phyloP scores from a whole-genome alignment of 2,888 invertebrate species.

The Ormyrus pomaceus region DNA sequence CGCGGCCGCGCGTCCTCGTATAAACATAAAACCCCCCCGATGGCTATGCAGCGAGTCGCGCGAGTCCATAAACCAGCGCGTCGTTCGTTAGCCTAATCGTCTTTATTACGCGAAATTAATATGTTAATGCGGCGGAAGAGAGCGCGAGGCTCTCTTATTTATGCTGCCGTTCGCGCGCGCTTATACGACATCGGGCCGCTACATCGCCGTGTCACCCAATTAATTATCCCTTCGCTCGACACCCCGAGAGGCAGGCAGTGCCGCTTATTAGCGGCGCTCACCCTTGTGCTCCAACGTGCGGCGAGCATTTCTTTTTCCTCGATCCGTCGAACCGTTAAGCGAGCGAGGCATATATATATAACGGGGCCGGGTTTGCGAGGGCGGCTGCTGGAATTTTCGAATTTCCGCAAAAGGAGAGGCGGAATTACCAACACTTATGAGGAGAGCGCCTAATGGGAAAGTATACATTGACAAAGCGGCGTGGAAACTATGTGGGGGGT shows the following conservation, averaged over 20 bases:
- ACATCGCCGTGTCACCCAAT: constrained; percentile 67
- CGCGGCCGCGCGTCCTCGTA: too few species aligned
- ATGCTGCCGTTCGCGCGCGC: constrained; percentile 45
- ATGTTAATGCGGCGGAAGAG: constrained; percentile 69
- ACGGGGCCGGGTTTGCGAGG: too few species aligned
- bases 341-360: background rate
- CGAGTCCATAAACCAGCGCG: too few species aligned
- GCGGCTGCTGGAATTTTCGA: constrained; percentile 40
- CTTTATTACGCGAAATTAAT: constrained; percentile 58
- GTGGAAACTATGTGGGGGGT: too few species aligned
- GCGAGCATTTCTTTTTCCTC: constrained; percentile 31
- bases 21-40: too few species aligned
- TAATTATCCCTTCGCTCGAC: constrained; percentile 64
- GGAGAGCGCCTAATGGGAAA: too few species aligned
- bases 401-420: constrained; percentile 28
- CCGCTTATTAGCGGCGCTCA: constrained; percentile 34
- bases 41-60: too few species aligned
- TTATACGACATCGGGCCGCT: constrained; percentile 50
- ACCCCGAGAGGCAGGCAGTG: background rate
- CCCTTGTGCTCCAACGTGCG: background rate
- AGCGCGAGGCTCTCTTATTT: constrained; percentile 62
- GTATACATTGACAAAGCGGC: too few species aligned
- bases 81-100: background rate
- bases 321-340: constrained; percentile 26
- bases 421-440: background rate